Evolutionary conservation across 2,888 invertebrate genomes (phyloP), one percentile per base, ranked within the genome.

Genomic region (Drosophila planitibia): DNA sequence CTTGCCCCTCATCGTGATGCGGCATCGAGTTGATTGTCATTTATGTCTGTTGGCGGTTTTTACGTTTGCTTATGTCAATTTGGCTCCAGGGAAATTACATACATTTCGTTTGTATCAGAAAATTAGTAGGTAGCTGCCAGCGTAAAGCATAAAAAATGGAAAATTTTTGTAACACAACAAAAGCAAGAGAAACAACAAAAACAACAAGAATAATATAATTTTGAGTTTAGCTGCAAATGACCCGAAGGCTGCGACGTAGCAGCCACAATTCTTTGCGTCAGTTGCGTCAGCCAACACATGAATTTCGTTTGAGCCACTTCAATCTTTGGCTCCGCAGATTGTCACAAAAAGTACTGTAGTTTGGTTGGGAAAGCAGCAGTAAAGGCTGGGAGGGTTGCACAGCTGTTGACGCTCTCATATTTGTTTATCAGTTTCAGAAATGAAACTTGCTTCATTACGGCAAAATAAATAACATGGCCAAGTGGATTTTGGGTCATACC

Each of bases 31-130:
- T 76, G 74, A 87, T 89, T 85, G 90, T 89, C 90, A 85, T 85
- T 89, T 79, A 85, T 88, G 83, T 76, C 86, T 84, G 87, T 89
- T 89, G 89, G 87, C 85, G 82, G 83, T 83, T 78, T 84, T 79
- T 82, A 76, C 83, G 81, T 89, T 90, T 90, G 88, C 85, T 86
- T 90, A 81, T 90, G 85, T 82, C 91, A 90, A 88, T 88, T 88
- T 90, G 55, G 83, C 87, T 90, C 87, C 76, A 76, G 87, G 87
- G 87, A 88, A 88, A 88, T 88, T 87, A 88, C 90, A 88, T 79
- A 86, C 85, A 85, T 87, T 85, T 89, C 88, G 81, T 85, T 85
- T 87, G 90, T 84, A 86, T 89, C 82, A 75, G 77, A 76, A 85
- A 85, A 89, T 85, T 85, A 85, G 89, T 89, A 89, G 89, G 89